Base-by-base conservation (phyloP, 2,113 vertebrate species). In the Tursiops truncatus region DNA sequence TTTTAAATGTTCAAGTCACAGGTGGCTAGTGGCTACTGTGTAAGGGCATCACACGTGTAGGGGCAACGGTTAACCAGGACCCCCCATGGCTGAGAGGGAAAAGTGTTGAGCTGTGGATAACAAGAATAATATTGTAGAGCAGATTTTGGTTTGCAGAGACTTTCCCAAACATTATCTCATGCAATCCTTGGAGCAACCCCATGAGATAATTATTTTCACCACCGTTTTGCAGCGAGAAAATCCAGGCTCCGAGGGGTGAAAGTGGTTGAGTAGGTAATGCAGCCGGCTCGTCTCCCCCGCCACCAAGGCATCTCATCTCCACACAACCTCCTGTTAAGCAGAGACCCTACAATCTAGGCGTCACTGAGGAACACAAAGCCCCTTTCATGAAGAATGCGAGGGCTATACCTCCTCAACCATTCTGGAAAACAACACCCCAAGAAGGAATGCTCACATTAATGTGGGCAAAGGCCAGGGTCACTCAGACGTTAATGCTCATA, bases 131-230 rank as follows among this genome's bases (percentile, higher is more conserved):
- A 71, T 31, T 47, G 91, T 28, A 62, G 50, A 68, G 76, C 38
- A 38, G 21, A 50, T 62, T 84, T 76, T 15, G n/a, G 31, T 92
- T 62, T 80, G 36, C 44, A 73, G 36, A 74, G 36, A 58, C 11
- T 58, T 65, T 62, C 25, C 18, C 36, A 73, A 47, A 63, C 14
- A 20, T 93, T 28, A 53, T 85, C 71, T 89, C 47, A 47, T 23
- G 31, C 17, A 26, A 53, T 28, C 56, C n/a, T 41, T 47, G 44
- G 50, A 47, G 33, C 33, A 95, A 6, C 26, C 15, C 31, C 33
- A 11, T 65, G 36, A 95, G 71, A 38, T 58, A 25, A 89, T 79
- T 96, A 89, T 65, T 71, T 89, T 96, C 56, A 79, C 31, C 47
- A 60, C 58, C 5, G 0, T 58, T 89, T 84, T 84, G 38, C 71